Evolutionary conservation across 2,797 vertebrate species (phyloP).

Genomic region (Cuniculus paca): DNA sequence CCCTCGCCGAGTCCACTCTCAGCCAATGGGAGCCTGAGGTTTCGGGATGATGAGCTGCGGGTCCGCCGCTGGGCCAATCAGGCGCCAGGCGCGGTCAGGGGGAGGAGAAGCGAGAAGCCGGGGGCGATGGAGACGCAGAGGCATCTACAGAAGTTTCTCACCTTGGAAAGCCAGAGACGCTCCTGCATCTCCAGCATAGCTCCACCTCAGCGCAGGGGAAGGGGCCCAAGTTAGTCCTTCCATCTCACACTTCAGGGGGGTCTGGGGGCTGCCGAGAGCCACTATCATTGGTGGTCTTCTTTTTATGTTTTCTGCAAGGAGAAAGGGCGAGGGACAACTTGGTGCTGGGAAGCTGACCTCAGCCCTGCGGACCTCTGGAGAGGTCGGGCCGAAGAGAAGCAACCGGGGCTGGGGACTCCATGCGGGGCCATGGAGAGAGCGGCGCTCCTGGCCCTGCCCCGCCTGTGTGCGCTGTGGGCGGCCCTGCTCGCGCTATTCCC

Average conservation of each 20-base stretch:
- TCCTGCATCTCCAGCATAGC: constrained; percentile 13
- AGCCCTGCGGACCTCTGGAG: background rate
- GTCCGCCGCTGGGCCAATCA: constrained; percentile 73
- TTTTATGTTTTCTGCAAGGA: constrained; percentile 48
- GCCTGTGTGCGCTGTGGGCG: constrained; percentile 89
- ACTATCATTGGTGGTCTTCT: background rate
- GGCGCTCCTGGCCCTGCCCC: constrained; percentile 87
- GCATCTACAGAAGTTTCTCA: constrained; percentile 79
- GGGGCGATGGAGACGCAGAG: constrained; percentile 63
- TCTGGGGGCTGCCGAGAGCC: background rate
- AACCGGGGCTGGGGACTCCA: constrained; percentile 77
- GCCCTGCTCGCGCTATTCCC: constrained; percentile 90
- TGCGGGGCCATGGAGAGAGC: constrained; percentile 92
- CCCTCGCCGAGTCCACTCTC: constrained; percentile 14
- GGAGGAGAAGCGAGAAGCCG: constrained; percentile 68
- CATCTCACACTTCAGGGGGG: background rate
- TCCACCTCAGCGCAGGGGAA: background rate
- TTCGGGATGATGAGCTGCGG: constrained; percentile 47
- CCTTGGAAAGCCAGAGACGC: constrained; percentile 73
- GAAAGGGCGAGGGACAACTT: background rate
- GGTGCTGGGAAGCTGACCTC: constrained; percentile 56
- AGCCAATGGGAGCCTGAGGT: constrained; percentile 80
- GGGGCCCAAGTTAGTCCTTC: background rate
- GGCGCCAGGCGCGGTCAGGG: constrained; percentile 51
- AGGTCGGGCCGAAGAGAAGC: background rate